Conservation (phyloP, 2,797 vertebrate genomes). For the Acanthurus leucopareius region DNA sequence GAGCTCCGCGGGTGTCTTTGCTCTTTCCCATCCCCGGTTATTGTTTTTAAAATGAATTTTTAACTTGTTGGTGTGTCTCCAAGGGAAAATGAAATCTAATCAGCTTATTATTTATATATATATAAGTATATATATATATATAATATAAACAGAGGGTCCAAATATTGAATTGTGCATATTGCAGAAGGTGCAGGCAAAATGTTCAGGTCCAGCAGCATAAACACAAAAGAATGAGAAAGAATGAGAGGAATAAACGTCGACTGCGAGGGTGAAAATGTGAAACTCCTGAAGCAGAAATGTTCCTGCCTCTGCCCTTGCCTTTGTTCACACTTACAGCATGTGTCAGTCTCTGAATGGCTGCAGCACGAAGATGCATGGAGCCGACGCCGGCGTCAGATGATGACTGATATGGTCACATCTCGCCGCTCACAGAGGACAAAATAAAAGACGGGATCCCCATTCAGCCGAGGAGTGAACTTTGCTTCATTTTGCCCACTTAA, state of each 20-base stretch:
- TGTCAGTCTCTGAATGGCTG: conserved; percentile 44
- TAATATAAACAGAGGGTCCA: neutral
- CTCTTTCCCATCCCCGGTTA: conserved; percentile 36
- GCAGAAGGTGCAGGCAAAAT: conserved; percentile 17
- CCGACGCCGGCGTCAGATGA: conserved; percentile 29
- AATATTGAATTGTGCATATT: conserved; percentile 50
- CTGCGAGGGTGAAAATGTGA: conserved; percentile 37
- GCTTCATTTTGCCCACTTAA: conserved; percentile 60
- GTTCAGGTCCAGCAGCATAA: conserved; percentile 38
- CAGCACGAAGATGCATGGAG: conserved; percentile 28
- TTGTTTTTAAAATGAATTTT: conserved; percentile 69
- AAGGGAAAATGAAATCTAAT: conserved; percentile 55
- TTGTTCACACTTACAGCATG: conserved; percentile 30
- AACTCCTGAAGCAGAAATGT: conserved; percentile 45
- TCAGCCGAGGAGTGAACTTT: conserved; percentile 39
- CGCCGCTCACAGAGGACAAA: conserved; percentile 27
- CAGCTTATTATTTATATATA: conserved; percentile 32
- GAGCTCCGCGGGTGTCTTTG: conserved; percentile 26
- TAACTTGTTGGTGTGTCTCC: conserved; percentile 42
- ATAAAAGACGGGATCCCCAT: conserved; percentile 21
- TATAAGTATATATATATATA: neutral
- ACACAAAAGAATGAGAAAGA: conserved; percentile 41
- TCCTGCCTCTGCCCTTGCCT: conserved; percentile 27
- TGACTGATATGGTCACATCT: conserved; percentile 54
- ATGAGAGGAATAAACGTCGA: conserved; percentile 40